These are phyloP conservation scores for Polylopha cassiicola DNA, from an alignment of 2,888 invertebrate genomes.

Conservation along the genomic window DNA sequence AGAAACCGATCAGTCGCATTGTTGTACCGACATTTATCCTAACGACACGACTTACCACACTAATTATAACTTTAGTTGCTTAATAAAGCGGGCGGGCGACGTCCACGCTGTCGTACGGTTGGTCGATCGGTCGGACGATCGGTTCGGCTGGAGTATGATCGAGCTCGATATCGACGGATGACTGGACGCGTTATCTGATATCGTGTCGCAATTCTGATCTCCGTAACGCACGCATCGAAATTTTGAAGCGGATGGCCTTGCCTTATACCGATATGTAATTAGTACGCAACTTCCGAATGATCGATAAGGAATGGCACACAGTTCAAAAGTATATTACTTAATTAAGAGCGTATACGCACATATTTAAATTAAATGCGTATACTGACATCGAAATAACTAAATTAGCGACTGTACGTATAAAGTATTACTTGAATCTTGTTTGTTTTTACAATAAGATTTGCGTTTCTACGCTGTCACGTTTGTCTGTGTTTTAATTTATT, in stretches of 20 bases:
- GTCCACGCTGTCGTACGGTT: slow-evolving; percentile 28
- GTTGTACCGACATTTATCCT: slow-evolving; percentile 57
- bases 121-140: slow-evolving; percentile 36
- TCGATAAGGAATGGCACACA: slow-evolving; percentile 43
- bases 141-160: slow-evolving; percentile 44
- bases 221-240: slow-evolving; percentile 50
- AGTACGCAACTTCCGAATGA: slow-evolving; percentile 46
- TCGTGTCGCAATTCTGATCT: slow-evolving; percentile 57
- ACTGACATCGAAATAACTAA: no score
- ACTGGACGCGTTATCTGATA: slow-evolving; percentile 61
- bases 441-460: no score
- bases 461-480: no score
- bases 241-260: slow-evolving; percentile 54
- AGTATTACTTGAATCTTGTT: no score
- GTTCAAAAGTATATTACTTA: not conserved
- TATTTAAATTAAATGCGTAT: no score
- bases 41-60: slow-evolving; percentile 51
- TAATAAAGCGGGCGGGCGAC: slow-evolving; percentile 37
- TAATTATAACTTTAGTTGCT: slow-evolving; percentile 58
- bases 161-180: slow-evolving; percentile 48
- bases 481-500: no score
- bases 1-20: slow-evolving; percentile 44
- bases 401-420: no score
- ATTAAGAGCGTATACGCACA: no score
- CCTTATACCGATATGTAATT: slow-evolving; percentile 44